phyloP scores from a whole-genome alignment of 1,140 invertebrate species.

The Stenopsyche tienmushanensis region DNA sequence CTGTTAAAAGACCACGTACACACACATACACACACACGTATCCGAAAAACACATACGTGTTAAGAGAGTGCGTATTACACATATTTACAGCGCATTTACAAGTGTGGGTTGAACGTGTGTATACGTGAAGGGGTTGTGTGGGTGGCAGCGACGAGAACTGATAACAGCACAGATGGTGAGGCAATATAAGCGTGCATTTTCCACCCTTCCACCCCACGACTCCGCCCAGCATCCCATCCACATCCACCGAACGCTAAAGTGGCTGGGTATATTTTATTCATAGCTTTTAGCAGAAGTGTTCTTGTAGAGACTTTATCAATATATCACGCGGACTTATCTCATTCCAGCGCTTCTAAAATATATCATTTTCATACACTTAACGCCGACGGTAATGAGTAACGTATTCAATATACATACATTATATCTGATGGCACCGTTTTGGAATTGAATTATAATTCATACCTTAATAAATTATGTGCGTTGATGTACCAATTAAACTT shows the following conservation, averaged over 20 bases:
- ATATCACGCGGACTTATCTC: conserved; percentile 25
- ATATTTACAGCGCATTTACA: too few relatives aligned
- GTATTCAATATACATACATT: neutral
- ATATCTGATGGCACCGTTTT: neutral
- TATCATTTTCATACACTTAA: neutral
- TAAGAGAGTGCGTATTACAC: neutral
- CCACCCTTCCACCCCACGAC: neutral
- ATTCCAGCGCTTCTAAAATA: conserved; percentile 6
- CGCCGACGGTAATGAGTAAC: neutral
- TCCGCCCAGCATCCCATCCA: neutral
- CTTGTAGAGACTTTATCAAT: conserved; percentile 31
- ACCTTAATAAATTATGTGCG: too few relatives aligned
- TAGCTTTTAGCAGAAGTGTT: conserved; percentile 32
- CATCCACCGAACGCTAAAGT: conserved; percentile 29
- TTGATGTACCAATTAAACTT: too few relatives aligned
- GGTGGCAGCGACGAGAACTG: neutral
- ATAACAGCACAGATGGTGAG: conserved; percentile 15
- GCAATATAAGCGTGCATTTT: conserved; percentile 11
- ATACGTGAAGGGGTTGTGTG: too few relatives aligned
- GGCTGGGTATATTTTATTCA: conserved; percentile 30
- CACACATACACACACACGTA: neutral
- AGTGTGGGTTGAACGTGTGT: too few relatives aligned
- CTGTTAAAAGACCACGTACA: neutral
- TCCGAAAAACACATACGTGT: conserved; percentile 4
- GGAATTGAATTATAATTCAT: too few relatives aligned